These are phyloP conservation scores for Smittia aterrima DNA, from an alignment of 2,888 invertebrate species.

Conservation along the genomic window DNA sequence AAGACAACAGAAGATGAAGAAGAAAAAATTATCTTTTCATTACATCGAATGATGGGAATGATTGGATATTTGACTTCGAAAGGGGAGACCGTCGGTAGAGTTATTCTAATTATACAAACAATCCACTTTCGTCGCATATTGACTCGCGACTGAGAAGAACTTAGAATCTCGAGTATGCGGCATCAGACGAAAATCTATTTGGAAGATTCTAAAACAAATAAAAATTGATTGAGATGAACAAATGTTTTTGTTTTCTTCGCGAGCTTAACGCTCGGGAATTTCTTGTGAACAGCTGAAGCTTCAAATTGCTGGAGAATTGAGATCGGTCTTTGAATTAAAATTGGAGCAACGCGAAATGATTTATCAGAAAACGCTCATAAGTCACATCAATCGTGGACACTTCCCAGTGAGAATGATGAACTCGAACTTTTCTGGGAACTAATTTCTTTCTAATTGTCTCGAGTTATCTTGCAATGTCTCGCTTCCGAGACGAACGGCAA, in stretches of 20 bases:
- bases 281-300: not conserved
- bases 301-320: no score
- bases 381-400: no score
- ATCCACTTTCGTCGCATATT: slow-evolving; percentile 12
- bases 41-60: slow-evolving; percentile 1
- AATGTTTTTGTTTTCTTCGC: slow-evolving; percentile 18
- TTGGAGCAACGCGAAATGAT: no score
- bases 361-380: no score
- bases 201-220: slow-evolving; percentile 2
- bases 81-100: slow-evolving; percentile 14
- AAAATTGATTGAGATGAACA: slow-evolving; percentile 36
- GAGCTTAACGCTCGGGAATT: not conserved
- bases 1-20: no score
- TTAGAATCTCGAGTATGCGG: not conserved
- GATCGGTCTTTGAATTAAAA: no score
- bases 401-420: not conserved
- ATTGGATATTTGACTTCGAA: slow-evolving; percentile 6
- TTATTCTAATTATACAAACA: slow-evolving; percentile 27
- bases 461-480: no score
- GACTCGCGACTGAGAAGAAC: slow-evolving; percentile 14
- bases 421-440: not conserved
- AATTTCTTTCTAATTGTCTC: no score
- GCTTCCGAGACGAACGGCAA: not conserved
- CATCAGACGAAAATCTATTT: not conserved
- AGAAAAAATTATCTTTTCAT: slow-evolving; percentile 16